Base-by-base conservation (phyloP, 1,140 invertebrate species). In the Sesamia nonagrioides region DNA sequence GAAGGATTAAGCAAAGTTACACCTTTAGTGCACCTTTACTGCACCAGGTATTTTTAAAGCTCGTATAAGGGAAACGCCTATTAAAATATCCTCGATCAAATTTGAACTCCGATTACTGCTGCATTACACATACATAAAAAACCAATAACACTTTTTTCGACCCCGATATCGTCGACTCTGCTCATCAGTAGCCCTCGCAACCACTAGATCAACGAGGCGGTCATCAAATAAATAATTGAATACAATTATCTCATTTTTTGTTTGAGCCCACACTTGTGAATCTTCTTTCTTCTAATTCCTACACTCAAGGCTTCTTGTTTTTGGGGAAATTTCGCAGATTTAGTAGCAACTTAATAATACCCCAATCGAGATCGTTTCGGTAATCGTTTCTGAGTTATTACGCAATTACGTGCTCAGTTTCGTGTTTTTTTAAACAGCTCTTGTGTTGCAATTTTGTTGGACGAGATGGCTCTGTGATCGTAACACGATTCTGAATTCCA, bases 311-410 rank as follows among this genome's bases (percentile, higher is more conserved):
- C 50, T 15, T 54, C 21, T 40, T 27, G 54, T 35, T 72, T 54
- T 72, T 56, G 54, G 48, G 33, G 11, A 54, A 52, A 50, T 13
- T 35, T 63, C 56, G 17, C 21, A 35, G 82, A 81, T 84, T 79
- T 81, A 77, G 48, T 52, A 80, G 78, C 76, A 21, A 56, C 17
- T 66, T 81, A 86, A 84, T 83, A 82, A 85, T 84, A 85, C 83
- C 76, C 82, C 83, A 82, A 84, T 87, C 80, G 77, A 81, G 87
- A 88, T 88, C 81, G 78, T 83, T 86, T 75, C 77, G 60, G 84
- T 88, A 86, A 88, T 88, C 82, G 84, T 82, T 89, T 73, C 77
- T 88, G 82, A 88, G 90, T 88, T 87, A 90, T 92, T 91, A 92
- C 75, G 88, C 81, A 91, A 89, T 91, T 91, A 92, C 82, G 74